phyloP scores from a whole-genome alignment of 2,888 invertebrate species.

The Chorisops tibialis region DNA sequence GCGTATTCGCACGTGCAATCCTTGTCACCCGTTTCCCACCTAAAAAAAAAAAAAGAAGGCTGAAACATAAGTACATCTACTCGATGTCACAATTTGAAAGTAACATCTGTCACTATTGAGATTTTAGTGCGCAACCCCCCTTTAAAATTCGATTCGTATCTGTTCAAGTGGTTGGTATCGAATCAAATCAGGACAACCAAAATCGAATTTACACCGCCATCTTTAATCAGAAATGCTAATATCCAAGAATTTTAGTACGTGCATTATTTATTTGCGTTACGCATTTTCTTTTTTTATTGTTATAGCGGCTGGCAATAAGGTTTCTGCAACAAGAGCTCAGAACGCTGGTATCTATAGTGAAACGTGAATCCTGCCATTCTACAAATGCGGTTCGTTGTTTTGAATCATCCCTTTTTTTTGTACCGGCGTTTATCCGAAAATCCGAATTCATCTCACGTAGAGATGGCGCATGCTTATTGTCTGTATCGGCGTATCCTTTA shows the following conservation, averaged over 20 bases:
- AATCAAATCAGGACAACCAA: too few relatives aligned
- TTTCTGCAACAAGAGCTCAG: not conserved
- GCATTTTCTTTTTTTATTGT: too few relatives aligned
- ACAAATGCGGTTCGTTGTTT: slow-evolving; percentile 3
- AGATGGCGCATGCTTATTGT: slow-evolving; percentile 23
- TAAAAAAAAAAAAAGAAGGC: too few relatives aligned
- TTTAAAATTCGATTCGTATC: not conserved
- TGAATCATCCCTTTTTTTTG: not conserved
- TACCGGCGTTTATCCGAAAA: slow-evolving; percentile 19
- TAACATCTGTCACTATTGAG: not conserved
- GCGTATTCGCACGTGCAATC: too few relatives aligned
- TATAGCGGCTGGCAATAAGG: too few relatives aligned
- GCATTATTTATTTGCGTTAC: not conserved
- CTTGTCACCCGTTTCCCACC: too few relatives aligned
- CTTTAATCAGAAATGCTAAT: slow-evolving; percentile 25
- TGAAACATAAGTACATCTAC: not conserved
- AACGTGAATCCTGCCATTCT: not conserved
- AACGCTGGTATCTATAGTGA: not conserved
- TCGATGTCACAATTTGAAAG: not conserved
- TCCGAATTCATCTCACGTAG: slow-evolving; percentile 30
- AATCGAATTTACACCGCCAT: not conserved
- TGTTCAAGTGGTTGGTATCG: not conserved
- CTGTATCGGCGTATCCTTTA: slow-evolving; percentile 1
- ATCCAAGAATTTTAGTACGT: not conserved
- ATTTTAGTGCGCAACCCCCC: slow-evolving; percentile 10